These are phyloP conservation scores for Aporophyla lueneburgensis DNA, from an alignment of 2,888 invertebrate genomes.

Conservation along the genomic window DNA sequence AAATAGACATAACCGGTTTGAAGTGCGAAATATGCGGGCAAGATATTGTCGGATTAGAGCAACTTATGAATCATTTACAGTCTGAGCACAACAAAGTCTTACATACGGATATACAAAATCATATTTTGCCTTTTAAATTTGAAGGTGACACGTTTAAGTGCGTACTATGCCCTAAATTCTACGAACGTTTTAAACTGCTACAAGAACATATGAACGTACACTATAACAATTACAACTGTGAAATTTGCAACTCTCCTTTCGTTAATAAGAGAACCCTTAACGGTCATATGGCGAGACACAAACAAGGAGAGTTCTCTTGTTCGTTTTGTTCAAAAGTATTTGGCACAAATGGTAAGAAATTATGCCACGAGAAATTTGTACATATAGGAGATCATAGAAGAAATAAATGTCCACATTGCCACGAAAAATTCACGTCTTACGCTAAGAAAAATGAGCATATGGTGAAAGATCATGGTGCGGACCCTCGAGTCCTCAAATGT, in stretches of 20 bases:
- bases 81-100: constrained; percentile 44
- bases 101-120: constrained; percentile 57
- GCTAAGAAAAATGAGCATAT: constrained; percentile 54
- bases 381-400: constrained; percentile 44
- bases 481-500: constrained; percentile 40
- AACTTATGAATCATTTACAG: constrained; percentile 48
- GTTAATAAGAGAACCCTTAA: constrained; percentile 72
- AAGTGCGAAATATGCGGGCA: constrained; percentile 50
- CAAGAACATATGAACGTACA: constrained; percentile 66
- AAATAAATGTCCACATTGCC: constrained; percentile 60
- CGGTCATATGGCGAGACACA: constrained; percentile 50
- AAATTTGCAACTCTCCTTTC: constrained; percentile 77
- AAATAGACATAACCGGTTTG: constrained; percentile 63
- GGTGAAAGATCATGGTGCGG: constrained; percentile 50
- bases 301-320: constrained; percentile 58
- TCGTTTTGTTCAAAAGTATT: constrained; percentile 56
- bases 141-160: constrained; percentile 53
- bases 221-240: constrained; percentile 59
- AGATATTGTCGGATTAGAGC: constrained; percentile 45
- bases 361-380: constrained; percentile 56
- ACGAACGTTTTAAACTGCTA: constrained; percentile 53
- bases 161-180: constrained; percentile 45
- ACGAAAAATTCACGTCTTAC: constrained; percentile 51
- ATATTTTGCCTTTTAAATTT: constrained; percentile 64
- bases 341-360: constrained; percentile 53